Percentiles rank a stretch among this genome's conserved stretches.
Evolutionary conservation across 2,113 vertebrate species (phyloP).

Genomic region (Boleophthalmus pectinirostris): DNA sequence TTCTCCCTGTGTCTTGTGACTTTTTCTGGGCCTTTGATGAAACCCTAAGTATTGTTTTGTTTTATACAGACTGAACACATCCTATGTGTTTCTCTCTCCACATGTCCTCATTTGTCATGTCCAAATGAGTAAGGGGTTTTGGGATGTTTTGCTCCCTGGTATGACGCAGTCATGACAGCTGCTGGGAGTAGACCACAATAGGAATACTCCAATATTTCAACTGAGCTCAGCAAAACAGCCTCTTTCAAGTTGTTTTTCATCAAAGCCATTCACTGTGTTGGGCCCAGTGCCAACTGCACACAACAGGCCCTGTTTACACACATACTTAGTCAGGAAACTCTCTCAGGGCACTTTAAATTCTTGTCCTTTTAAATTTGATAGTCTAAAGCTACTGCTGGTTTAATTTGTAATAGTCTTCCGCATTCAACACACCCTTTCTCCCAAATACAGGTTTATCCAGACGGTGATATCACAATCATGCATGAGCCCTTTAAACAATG

Average conservation of each 20-base stretch:
- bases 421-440: background rate
- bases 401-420: background rate
- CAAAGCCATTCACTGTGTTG: constrained; percentile 7
- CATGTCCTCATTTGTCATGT: background rate
- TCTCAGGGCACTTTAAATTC: background rate
- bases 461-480: background rate
- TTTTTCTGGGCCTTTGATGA: too few species aligned
- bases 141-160: background rate
- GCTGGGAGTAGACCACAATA: background rate
- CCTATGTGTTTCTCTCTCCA: background rate
- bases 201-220: background rate
- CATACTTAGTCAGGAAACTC: background rate
- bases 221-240: constrained; percentile 25
- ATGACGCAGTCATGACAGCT: background rate
- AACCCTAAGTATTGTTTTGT: background rate
- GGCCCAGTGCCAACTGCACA: background rate
- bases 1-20: background rate
- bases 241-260: constrained; percentile 22
- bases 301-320: background rate
- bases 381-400: background rate
- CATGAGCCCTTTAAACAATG: constrained; percentile 41
- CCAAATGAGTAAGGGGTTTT: background rate
- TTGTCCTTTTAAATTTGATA: background rate
- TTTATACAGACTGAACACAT: background rate
- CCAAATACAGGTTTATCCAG: background rate